Evolutionary conservation across 2,113 vertebrate genomes (phyloP).

Genomic region (Pristiophorus japonicus): DNA sequence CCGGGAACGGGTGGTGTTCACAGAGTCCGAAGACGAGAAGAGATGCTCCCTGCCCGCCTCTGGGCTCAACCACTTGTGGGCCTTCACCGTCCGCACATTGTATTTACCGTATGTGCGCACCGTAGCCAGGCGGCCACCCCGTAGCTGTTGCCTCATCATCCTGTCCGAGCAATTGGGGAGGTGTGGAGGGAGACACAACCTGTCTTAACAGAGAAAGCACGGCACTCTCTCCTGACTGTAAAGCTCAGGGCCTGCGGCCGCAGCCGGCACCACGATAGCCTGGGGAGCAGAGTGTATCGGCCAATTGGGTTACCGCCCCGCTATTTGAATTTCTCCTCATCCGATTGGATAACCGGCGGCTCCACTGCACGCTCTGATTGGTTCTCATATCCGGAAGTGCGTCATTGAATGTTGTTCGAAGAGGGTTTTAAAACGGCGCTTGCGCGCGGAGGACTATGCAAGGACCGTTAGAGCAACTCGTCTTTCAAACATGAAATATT

Average conservation of each 20-base stretch:
- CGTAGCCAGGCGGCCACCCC: not conserved
- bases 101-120: not conserved
- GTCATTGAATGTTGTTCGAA: not conserved
- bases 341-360: not conserved
- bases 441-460: no score
- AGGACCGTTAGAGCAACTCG: no score
- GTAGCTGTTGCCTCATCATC: not conserved
- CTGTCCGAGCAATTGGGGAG: not conserved
- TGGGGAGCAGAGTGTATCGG: no score
- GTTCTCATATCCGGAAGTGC: not conserved
- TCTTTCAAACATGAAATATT: no score
- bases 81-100: not conserved
- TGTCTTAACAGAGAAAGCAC: no score
- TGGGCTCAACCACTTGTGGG: not conserved
- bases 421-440: not conserved
- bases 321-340: not conserved
- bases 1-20: not conserved
- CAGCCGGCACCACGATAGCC: not conserved
- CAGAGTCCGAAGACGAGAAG: slow-evolving; percentile 10
- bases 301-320: not conserved
- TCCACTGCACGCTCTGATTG: not conserved
- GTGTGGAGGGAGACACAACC: no score
- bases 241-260: no score
- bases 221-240: no score
- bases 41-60: not conserved